Base-by-base conservation (phyloP, 2,888 invertebrate species). In the Linyphia triangularis region DNA sequence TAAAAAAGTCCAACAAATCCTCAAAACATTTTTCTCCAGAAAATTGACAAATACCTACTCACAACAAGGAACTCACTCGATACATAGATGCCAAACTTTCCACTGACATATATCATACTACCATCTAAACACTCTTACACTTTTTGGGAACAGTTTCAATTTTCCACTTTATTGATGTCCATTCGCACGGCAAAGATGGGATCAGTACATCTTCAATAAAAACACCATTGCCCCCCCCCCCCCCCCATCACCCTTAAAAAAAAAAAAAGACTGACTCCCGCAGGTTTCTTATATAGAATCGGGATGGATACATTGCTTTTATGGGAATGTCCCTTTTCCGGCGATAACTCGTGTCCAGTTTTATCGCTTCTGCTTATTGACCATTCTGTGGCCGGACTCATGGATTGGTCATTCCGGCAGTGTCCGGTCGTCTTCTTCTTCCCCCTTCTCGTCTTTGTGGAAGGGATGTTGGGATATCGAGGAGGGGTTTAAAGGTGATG, bases 311-410 rank as follows among this genome's bases (percentile, higher is more conserved):
- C n/a, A n/a, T n/a, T 33, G 33, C 67, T 19, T 67, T 33, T 67
- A 33, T 19, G 67, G 9, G 26, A 70, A 70, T 70, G 70, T 70
- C 70, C 40, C 33, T 40, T 16, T 70, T 43, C 70, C 70, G 70
- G 22, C 10, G 70, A 70, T 70, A 40, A 70, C 37, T 70, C 22
- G 37, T 70, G 70, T 70, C 70, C 70, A 37, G 70, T 40, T 70
- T 40, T 70, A 70, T 70, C 67, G 33, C 28, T 24, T 24, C 67
- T 67, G 30, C 6, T 22, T 22, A 67, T 67, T 67, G 67, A 67
- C 67, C 67, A 67, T n/a, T 67, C 67, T 30, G 33, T 33, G 19
- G 61, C 22, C 57, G 57, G 63, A 63, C 28, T 26, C 63, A 26
- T 63, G 24, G 63, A 28, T 26, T 22, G 67, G 30, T 33, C 67